A percentile compares a stretch with the other conserved stretches of the same genome.
These are phyloP conservation scores for Subanguina moxae DNA, from an alignment of 1,140 invertebrate species.

Conservation along the genomic window DNA sequence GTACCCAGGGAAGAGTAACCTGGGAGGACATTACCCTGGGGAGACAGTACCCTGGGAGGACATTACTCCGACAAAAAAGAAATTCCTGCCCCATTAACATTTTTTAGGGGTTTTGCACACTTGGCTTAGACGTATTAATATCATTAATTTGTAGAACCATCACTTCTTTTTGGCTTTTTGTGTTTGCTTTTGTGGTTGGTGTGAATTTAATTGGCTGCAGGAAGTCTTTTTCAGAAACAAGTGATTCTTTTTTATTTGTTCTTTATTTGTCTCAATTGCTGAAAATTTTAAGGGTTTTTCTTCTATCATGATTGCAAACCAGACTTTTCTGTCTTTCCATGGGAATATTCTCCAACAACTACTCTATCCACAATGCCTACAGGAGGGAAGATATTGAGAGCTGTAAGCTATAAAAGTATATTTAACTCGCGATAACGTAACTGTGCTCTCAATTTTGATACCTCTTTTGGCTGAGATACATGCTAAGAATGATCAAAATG, in stretches of 20 bases:
- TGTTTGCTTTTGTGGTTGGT: conserved; percentile 10
- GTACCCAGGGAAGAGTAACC: too few relatives aligned
- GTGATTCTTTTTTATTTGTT: neutral
- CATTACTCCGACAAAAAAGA: too few relatives aligned
- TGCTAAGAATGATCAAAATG: too few relatives aligned
- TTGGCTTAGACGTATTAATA: too few relatives aligned
- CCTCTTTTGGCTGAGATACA: too few relatives aligned
- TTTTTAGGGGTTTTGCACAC: too few relatives aligned
- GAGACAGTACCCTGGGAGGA: too few relatives aligned
- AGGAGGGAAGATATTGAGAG: neutral
- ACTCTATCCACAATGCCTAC: conserved; percentile 19
- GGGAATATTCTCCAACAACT: neutral
- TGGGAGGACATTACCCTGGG: too few relatives aligned
- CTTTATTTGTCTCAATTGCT: neutral
- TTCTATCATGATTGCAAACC: neutral
- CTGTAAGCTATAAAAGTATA: neutral
- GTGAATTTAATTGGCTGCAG: conserved; percentile 15
- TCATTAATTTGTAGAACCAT: conserved; percentile 23
- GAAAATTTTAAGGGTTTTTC: neutral
- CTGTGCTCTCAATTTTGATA: too few relatives aligned
- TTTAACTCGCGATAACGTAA: neutral
- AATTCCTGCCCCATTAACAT: too few relatives aligned
- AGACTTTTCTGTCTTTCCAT: neutral
- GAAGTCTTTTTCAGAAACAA: conserved; percentile 24
- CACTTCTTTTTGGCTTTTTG: conserved; percentile 18